phyloP scores from a whole-genome alignment of 2,888 invertebrate species.

The Tetragonisca angustula region DNA sequence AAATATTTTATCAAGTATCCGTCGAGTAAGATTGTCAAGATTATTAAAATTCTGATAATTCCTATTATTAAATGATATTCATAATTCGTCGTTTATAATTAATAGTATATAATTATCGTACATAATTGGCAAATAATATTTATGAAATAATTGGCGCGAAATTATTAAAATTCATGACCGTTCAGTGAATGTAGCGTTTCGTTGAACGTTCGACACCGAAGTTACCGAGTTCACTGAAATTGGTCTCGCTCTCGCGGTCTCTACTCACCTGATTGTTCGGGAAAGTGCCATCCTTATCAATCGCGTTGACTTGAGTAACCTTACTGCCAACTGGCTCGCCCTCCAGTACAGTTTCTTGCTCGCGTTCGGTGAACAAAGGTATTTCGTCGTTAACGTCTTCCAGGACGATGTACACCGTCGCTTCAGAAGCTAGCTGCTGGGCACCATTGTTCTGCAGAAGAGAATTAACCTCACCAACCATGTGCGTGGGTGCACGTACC shows the following conservation, averaged over 20 bases:
- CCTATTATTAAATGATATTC: no score
- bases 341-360: conserved; percentile 97
- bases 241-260: neutral
- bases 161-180: neutral
- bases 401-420: conserved; percentile 96
- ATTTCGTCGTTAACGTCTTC: conserved; percentile 99
- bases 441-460: conserved; percentile 94
- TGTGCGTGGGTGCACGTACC: neutral
- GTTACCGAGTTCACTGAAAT: neutral
- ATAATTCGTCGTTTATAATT: no score
- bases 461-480: conserved; percentile 28
- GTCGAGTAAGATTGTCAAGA: no score
- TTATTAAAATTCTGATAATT: no score
- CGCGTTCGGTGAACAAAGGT: conserved; percentile 96
- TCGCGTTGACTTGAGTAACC: conserved; percentile 98
- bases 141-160: no score
- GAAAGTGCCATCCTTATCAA: conserved; percentile 97
- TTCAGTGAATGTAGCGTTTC: neutral
- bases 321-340: conserved; percentile 97
- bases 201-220: neutral
- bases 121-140: no score
- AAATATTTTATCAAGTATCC: no score
- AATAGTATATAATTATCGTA: no score
- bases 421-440: conserved; percentile 97
- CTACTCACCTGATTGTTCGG: conserved; percentile 94